Conservation (phyloP, 2,888 invertebrate genomes). For the Polymixis lichenea region DNA sequence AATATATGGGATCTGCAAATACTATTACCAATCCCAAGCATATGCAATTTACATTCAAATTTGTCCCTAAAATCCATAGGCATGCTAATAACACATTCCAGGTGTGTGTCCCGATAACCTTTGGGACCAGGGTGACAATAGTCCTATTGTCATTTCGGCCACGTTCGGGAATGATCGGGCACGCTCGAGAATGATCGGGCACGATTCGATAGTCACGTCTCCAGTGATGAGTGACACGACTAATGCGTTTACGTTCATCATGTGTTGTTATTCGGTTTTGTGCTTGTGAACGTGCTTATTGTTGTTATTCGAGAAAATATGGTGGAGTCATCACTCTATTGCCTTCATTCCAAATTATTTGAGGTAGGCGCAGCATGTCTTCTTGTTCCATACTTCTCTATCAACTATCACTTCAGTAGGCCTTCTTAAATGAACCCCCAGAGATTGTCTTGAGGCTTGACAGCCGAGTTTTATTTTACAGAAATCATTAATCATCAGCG, state of each 20-base stretch:
- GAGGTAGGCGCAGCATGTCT: background rate
- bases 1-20: background rate
- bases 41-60: constrained; percentile 51
- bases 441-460: background rate
- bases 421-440: background rate
- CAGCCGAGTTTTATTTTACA: no score
- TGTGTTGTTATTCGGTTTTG: constrained; percentile 1
- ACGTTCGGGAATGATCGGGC: constrained; percentile 15
- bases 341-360: background rate
- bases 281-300: background rate
- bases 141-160: constrained; percentile 37
- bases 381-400: background rate
- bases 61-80: constrained; percentile 35
- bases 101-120: constrained; percentile 33
- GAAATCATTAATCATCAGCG: no score
- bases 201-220: constrained; percentile 24
- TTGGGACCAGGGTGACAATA: constrained; percentile 28
- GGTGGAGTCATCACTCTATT: background rate
- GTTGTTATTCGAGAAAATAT: background rate
- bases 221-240: constrained; percentile 12
- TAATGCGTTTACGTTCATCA: constrained; percentile 24
- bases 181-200: constrained; percentile 27
- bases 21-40: background rate
- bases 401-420: background rate
- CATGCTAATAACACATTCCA: constrained; percentile 59